Base-by-base conservation (phyloP, 2,113 vertebrate species). In the Callaeas wilsoni region DNA sequence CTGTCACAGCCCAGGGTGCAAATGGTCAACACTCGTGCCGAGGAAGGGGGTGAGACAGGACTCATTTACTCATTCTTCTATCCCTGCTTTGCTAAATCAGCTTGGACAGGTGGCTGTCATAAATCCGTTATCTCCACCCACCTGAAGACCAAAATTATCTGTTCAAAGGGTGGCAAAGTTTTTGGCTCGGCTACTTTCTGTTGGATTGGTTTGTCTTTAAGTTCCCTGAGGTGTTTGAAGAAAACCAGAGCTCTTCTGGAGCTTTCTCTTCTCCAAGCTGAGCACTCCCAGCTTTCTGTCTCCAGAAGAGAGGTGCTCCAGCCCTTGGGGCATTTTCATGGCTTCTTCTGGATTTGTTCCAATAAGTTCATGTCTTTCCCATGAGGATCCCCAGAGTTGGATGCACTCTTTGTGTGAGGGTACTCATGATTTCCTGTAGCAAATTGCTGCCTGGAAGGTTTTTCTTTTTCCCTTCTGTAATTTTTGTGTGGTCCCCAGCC, bases 1-100 rank as follows among this genome's bases (percentile, higher is more conserved):
- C 15, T 60, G 8, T 1, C 4, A 25, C 75, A 86, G 6, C 13
- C 15, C 9, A 1, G 14, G 27, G 6, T 42, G 35, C 11, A 50
- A 69, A 41, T 0, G 1, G 29, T 18, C 41, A 39, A 9, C 12
- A 18, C 14, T 50, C 5, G 6, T 49, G 9, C 29, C 3, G 10
- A 12, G 44, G 27, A 46, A 42, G 0, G 16, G 5, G 4, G 4
- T 25, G 13, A 65, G 13, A 7, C 8, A 16, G 63, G 57, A 15
- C 5, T 27, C n/a, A 17, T 64, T 26, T 33, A 5, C 13, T 71
- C 16, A 1, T 16, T 3, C 30, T 57, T 69, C 41, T 69, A 4
- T 5, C 23, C 14, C 32, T 55, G 37, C 10, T 70, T 80, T 77
- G 55, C 30, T 81, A 53, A 81, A 49, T n/a, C 37, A 69, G 2